Percentiles rank a stretch among this genome's conserved stretches.
Conservation (phyloP, 2,113 vertebrate species). For the Climacteris rufus region DNA sequence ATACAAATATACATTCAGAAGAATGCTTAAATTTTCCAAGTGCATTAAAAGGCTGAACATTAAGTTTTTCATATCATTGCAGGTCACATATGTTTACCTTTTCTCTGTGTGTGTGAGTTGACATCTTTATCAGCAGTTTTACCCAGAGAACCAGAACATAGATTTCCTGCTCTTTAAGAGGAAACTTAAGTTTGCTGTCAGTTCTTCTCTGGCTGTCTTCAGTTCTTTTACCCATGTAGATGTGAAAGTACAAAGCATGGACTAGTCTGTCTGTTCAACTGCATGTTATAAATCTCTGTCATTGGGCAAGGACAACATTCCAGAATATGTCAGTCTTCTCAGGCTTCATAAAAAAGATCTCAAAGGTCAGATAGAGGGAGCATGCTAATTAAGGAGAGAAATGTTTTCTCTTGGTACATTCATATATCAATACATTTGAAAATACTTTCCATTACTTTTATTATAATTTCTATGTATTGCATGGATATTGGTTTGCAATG, state of each 20-base stretch:
- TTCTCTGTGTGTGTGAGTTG: background rate
- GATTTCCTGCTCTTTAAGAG: background rate
- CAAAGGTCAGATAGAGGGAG: background rate
- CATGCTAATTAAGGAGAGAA: background rate
- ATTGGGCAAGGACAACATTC: accelerated
- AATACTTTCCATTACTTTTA: background rate
- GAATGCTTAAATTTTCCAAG: background rate
- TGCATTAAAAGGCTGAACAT: background rate
- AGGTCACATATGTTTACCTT: background rate
- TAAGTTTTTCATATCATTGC: background rate
- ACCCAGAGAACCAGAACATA: background rate
- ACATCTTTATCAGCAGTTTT: background rate
- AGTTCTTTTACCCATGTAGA: background rate
- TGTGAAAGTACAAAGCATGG: background rate
- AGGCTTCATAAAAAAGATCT: background rate
- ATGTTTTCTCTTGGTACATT: background rate
- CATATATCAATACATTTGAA: background rate
- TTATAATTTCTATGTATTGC: background rate
- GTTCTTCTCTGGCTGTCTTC: background rate
- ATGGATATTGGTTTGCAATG: background rate
- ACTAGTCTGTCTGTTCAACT: background rate
- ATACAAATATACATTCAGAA: background rate
- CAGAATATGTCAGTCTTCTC: background rate
- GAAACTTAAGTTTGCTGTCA: background rate
- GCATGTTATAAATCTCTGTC: background rate